These are phyloP conservation scores for Setipinna tenuifilis DNA, from an alignment of 2,797 vertebrate species.

Conservation along the genomic window DNA sequence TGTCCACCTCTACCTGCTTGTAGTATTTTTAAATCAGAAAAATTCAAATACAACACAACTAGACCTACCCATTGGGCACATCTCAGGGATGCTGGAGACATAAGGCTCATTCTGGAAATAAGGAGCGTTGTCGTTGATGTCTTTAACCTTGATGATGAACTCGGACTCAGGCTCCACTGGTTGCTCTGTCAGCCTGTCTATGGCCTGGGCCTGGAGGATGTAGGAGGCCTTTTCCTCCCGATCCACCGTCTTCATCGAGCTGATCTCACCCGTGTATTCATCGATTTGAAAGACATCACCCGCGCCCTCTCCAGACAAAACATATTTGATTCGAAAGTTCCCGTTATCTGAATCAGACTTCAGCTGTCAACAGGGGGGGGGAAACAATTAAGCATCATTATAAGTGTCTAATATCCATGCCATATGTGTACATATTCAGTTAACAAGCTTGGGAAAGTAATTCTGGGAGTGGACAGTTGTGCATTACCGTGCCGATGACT, in stretches of 20 bases:
- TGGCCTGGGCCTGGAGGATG: constrained; percentile 82
- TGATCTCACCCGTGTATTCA: constrained; percentile 80
- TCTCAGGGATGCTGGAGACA: constrained; percentile 88
- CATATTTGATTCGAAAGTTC: constrained; percentile 78
- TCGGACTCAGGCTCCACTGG: constrained; percentile 88
- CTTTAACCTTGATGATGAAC: constrained; percentile 90
- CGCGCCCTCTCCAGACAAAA: constrained; percentile 84
- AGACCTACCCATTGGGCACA: constrained; percentile 87
- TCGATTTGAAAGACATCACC: constrained; percentile 82
- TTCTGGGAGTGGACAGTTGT: not conserved
- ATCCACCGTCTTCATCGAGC: constrained; percentile 81
- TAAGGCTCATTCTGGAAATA: constrained; percentile 90
- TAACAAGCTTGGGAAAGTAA: constrained; percentile 50
- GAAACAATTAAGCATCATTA: constrained; percentile 25
- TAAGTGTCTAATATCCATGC: constrained; percentile 53
- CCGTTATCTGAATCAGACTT: constrained; percentile 84
- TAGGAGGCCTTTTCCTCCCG: constrained; percentile 88
- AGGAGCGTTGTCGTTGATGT: constrained; percentile 91
- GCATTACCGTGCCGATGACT: constrained; percentile 86
- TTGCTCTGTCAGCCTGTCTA: constrained; percentile 75
- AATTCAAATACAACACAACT: not conserved
- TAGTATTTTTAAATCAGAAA: not conserved
- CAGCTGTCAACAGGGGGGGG: constrained; percentile 70
- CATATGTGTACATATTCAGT: constrained; percentile 5
- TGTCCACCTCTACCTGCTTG: too few species aligned